These are phyloP conservation scores for Scrobipalpa atriplicella DNA, from an alignment of 2,888 invertebrate genomes.

Conservation along the genomic window DNA sequence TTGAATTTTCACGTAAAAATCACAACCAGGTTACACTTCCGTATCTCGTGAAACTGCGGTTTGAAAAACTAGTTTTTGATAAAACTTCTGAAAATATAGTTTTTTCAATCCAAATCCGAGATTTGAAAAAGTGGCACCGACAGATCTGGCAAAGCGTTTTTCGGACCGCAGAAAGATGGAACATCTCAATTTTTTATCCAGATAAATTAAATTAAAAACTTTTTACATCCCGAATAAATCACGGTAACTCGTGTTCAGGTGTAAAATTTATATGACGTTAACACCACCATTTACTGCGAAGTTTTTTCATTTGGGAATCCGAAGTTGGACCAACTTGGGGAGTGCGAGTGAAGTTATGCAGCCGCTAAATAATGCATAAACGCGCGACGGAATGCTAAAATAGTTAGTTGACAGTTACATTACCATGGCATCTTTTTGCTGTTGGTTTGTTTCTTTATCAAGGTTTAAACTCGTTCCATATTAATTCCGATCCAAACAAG, in stretches of 20 bases:
- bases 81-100: no score
- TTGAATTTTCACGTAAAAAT: no score
- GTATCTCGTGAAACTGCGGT: no score
- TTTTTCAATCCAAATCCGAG: not conserved
- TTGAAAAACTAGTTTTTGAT: no score
- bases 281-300: constrained; percentile 16
- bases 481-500: no score
- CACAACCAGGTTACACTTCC: no score
- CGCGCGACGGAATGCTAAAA: not conserved
- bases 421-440: not conserved
- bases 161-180: not conserved
- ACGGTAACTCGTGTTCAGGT: constrained; percentile 15
- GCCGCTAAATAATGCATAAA: constrained; percentile 35
- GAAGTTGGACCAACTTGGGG: constrained; percentile 23
- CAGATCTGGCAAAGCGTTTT: not conserved
- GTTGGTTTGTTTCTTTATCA: no score
- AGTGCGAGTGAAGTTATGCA: constrained; percentile 33
- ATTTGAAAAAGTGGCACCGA: no score
- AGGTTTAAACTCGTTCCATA: no score
- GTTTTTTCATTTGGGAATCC: constrained; percentile 22
- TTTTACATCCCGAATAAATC: constrained; percentile 22
- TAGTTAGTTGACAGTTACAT: not conserved
- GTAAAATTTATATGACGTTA: constrained; percentile 20
- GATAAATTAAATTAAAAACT: constrained; percentile 20
- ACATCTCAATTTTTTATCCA: constrained; percentile 24